Percentiles rank a stretch among this genome's conserved stretches.
Conservation (phyloP, 1,140 invertebrate genomes). For the Drosophila funebris region DNA sequence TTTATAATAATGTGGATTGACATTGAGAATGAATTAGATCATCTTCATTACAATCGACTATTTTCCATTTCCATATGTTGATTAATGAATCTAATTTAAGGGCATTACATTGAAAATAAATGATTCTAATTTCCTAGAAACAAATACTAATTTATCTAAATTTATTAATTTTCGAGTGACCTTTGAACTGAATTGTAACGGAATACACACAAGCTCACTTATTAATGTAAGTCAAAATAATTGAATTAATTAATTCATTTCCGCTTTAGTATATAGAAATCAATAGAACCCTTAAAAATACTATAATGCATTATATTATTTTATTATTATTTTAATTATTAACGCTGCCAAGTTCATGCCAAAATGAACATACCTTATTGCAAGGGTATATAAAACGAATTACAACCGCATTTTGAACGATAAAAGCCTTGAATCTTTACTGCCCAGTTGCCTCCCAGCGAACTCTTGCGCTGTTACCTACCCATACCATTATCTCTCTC, state of each 20-base stretch:
- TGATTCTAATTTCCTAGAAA: neutral
- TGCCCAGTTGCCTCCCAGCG: neutral
- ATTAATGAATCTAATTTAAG: neutral
- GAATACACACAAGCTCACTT: neutral
- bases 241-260: too few relatives aligned
- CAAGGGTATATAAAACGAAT: neutral
- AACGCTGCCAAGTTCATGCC: neutral
- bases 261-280: too few relatives aligned
- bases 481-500: neutral
- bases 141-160: neutral
- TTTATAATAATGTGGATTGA: too few relatives aligned
- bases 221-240: too few relatives aligned
- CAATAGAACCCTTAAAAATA: too few relatives aligned
- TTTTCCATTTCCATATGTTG: neutral
- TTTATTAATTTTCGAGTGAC: neutral
- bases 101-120: slow-evolving; percentile 8
- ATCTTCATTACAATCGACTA: neutral
- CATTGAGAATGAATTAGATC: neutral
- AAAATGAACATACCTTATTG: neutral
- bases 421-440: slow-evolving; percentile 1
- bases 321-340: neutral
- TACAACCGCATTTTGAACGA: neutral
- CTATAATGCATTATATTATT: too few relatives aligned
- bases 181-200: slow-evolving; percentile 1
- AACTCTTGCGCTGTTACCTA: neutral